A percentile compares a stretch with the other conserved stretches of the same genome.
Evolutionary conservation across 2,113 vertebrate genomes (phyloP).

Genomic region (Notothenia coriiceps): DNA sequence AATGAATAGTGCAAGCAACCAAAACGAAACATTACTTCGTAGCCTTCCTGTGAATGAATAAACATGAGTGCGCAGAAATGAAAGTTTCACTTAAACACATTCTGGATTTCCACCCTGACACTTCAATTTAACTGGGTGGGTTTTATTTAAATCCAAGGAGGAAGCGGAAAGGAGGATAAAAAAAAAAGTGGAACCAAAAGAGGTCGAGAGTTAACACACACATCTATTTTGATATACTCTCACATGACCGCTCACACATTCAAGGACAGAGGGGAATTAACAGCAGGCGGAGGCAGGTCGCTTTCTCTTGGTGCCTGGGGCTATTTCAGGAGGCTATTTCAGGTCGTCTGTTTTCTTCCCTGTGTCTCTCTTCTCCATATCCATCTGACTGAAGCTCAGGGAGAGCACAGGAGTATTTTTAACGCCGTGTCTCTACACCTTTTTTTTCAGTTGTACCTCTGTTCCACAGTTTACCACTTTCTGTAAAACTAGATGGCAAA

Average conservation of each 20-base stretch:
- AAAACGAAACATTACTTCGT: constrained; percentile 70
- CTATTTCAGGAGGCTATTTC: constrained; percentile 78
- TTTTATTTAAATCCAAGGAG: constrained; percentile 68
- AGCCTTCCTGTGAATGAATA: constrained; percentile 70
- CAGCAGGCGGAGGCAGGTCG: constrained; percentile 70
- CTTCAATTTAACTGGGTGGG: constrained; percentile 69
- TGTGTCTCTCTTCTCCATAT: constrained; percentile 58
- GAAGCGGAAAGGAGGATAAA: background rate
- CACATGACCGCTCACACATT: constrained; percentile 58
- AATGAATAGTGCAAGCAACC: constrained; percentile 80
- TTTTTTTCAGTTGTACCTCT: constrained; percentile 16
- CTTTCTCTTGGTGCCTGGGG: constrained; percentile 67
- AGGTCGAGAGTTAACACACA: constrained; percentile 48
- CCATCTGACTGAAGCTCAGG: constrained; percentile 64
- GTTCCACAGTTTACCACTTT: constrained; percentile 44
- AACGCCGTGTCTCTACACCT: constrained; percentile 40
- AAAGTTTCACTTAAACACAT: constrained; percentile 72
- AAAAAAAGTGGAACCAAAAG: constrained; percentile 10
- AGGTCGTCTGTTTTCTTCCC: constrained; percentile 68
- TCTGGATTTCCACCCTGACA: constrained; percentile 68
- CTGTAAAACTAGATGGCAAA: constrained; percentile 35
- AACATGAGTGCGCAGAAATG: constrained; percentile 66
- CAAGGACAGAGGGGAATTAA: constrained; percentile 73
- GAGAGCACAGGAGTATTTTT: constrained; percentile 72
- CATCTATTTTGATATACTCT: constrained; percentile 48